These are phyloP conservation scores for Parazoanthus darwini DNA, from an alignment of 92 coral and sea anemone genomes.

Conservation along the genomic window DNA sequence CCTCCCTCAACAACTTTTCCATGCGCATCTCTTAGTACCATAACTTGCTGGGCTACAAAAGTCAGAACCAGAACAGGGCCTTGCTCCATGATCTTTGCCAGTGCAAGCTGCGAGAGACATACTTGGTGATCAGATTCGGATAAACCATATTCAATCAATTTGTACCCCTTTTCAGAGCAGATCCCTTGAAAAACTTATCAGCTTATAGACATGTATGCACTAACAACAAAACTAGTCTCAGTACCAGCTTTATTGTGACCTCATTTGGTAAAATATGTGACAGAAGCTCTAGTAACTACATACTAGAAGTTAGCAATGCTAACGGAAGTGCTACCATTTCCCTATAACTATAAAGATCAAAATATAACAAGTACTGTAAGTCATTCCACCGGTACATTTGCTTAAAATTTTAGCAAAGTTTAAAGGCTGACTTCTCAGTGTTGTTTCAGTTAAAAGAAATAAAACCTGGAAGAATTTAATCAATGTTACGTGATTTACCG, in stretches of 20 bases:
- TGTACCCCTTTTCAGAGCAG: background rate
- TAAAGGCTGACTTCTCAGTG: too few relatives aligned
- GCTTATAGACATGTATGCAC: background rate
- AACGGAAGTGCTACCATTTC: too few relatives aligned
- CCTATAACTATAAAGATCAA: too few relatives aligned
- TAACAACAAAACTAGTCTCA: background rate
- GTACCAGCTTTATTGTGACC: background rate
- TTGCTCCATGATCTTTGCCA: slow-evolving; percentile 99
- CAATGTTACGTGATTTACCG: too few relatives aligned
- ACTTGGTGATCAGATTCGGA: background rate
- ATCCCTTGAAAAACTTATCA: too few relatives aligned
- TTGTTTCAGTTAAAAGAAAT: too few relatives aligned
- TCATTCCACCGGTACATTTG: too few relatives aligned
- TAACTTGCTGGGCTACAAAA: slow-evolving; percentile 90
- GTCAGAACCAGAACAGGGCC: slow-evolving; percentile 97
- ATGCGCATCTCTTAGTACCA: slow-evolving; percentile 79
- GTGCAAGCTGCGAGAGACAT: slow-evolving; percentile 72
- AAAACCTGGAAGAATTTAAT: too few relatives aligned
- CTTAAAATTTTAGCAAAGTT: too few relatives aligned
- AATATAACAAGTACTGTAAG: too few relatives aligned
- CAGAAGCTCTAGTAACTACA: background rate
- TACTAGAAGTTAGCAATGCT: background rate
- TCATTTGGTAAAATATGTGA: background rate
- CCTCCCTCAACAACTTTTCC: slow-evolving; percentile 96
- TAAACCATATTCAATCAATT: background rate